Base-by-base conservation (phyloP, 1,140 invertebrate species). In the Drosophila quadrilineata region DNA sequence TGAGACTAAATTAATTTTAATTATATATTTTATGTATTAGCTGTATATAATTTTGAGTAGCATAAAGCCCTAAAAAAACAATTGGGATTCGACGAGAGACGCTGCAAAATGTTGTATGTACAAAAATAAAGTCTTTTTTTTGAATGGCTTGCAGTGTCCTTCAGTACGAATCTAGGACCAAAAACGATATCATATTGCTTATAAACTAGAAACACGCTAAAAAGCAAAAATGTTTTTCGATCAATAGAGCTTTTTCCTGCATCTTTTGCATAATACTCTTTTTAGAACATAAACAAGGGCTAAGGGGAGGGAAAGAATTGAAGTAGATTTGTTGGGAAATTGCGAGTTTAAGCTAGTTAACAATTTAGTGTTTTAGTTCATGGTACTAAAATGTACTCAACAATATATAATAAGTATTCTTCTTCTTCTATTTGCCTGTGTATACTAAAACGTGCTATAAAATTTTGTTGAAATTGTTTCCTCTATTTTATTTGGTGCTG, bases 181-280 rank as follows among this genome's bases (percentile, higher is more conserved):
- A 52, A n/a, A n/a, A n/a, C n/a, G n/a, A n/a, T n/a, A 60, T 50
- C 31, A 2, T 43, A 60, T 66, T 65, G 54, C 49, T 75, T 84
- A 84, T 50, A 1, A 66, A 84, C 79, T 84, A 77, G n/a, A n/a
- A 85, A 82, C 77, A 82, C 56, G 79, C 49, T 82, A 77, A 84
- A 84, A 80, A 62, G 38, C 19, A 46, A 52, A 53, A 46, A 45
- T 56, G n/a, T n/a, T n/a, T n/a, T n/a, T n/a, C n/a, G n/a, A n/a
- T n/a, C n/a, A n/a, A n/a, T n/a, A n/a, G n/a, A n/a, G n/a, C n/a
- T n/a, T n/a, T n/a, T n/a, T n/a, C n/a, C n/a, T n/a, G n/a, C n/a
- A n/a, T 64, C 40, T 59, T 53, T 65, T 53, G 46, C 40, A 56
- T 82, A 84, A 82, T 82, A 82, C 77, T 82, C 53, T 63, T 80